These are phyloP conservation scores for Cantharis nigra DNA, from an alignment of 2,888 invertebrate species.

Conservation along the genomic window DNA sequence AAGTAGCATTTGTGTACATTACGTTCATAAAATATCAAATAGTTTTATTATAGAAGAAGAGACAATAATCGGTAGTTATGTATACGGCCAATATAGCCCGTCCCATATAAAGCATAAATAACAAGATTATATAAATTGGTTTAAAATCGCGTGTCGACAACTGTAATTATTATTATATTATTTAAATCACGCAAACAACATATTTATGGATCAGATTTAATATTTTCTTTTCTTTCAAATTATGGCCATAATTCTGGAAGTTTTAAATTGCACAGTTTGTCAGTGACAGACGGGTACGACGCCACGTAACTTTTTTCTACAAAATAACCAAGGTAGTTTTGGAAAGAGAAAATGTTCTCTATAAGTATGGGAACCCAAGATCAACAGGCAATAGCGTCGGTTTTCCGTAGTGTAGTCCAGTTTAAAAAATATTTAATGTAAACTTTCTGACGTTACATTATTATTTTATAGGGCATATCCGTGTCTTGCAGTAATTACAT, in stretches of 20 bases:
- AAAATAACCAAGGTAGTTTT: no score
- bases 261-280: no score
- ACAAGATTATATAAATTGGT: conserved; percentile 16
- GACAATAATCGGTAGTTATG: background rate
- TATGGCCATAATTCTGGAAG: background rate
- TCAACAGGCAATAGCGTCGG: no score
- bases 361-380: no score
- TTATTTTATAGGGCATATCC: no score
- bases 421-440: no score
- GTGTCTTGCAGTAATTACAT: no score
- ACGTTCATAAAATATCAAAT: background rate
- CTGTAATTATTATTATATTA: conserved; percentile 6
- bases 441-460: no score
- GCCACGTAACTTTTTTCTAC: no score
- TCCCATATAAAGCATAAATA: background rate
- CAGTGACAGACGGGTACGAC: no score
- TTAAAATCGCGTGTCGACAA: conserved; percentile 15
- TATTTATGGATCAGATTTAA: conserved; percentile 23
- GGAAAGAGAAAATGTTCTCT: no score
- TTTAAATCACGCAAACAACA: conserved; percentile 25
- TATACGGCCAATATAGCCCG: background rate
- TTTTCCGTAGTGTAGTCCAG: no score
- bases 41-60: background rate
- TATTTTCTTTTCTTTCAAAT: background rate
- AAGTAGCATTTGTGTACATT: background rate